A percentile compares a stretch with the other conserved stretches of the same genome.
These are phyloP conservation scores for Chrysomela aeneicollis DNA, from an alignment of 2,888 invertebrate genomes.

Conservation along the genomic window DNA sequence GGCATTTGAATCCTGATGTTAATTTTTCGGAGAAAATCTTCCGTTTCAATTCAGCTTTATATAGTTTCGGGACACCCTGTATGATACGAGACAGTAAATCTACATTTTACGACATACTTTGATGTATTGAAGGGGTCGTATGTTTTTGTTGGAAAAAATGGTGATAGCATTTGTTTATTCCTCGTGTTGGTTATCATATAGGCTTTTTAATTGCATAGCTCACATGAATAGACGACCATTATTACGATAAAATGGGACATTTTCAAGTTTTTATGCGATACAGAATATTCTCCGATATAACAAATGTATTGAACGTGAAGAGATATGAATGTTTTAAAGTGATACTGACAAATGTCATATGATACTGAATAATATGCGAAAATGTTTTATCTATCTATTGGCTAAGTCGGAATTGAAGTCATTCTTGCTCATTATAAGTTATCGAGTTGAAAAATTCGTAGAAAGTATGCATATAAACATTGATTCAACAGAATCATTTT, in stretches of 20 bases:
- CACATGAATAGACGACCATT: slow-evolving; percentile 16
- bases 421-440: no score
- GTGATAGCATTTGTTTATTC: slow-evolving; percentile 29
- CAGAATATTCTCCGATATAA: background rate
- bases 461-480: no score
- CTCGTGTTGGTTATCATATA: slow-evolving; percentile 24
- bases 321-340: background rate
- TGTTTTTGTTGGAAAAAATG: slow-evolving; percentile 5
- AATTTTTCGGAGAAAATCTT: no score
- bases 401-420: no score
- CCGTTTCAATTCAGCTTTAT: no score
- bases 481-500: no score
- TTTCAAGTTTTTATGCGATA: background rate
- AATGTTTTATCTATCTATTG: no score
- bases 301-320: background rate
- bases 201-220: slow-evolving; percentile 28
- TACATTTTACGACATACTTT: no score
- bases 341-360: background rate
- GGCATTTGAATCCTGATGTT: no score
- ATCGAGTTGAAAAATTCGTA: no score
- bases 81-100: no score
- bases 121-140: background rate
- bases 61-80: no score
- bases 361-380: background rate
- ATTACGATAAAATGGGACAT: slow-evolving; percentile 22